Conservation (phyloP, 2,888 invertebrate species). For the Gonocerus acuteangulatus region DNA sequence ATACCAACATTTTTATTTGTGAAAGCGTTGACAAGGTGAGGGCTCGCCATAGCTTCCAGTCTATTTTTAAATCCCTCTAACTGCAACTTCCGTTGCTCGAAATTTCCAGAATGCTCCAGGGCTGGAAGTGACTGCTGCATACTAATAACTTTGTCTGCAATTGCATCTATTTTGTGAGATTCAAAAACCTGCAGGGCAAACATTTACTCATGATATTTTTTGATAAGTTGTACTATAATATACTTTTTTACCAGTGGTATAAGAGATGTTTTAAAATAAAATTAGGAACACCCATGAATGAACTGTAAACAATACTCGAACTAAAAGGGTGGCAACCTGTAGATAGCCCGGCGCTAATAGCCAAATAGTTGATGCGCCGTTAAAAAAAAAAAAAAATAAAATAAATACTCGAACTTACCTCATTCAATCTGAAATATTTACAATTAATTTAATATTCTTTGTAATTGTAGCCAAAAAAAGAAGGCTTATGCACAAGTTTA, state of each 20-base stretch:
- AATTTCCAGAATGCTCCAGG: constrained; percentile 58
- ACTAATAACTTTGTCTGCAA: constrained; percentile 56
- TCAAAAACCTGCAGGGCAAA: constrained; percentile 49
- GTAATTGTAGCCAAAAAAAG: too few species aligned
- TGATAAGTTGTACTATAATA: too few species aligned
- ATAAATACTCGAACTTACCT: too few species aligned
- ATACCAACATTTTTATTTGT: constrained; percentile 44
- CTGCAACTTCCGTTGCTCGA: constrained; percentile 65
- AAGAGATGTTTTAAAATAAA: background rate
- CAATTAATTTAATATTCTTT: too few species aligned
- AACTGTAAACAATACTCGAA: background rate
- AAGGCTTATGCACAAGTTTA: too few species aligned
- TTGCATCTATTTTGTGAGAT: constrained; percentile 52
- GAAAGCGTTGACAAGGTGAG: constrained; percentile 78
- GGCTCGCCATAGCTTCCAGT: constrained; percentile 81
- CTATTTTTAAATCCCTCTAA: constrained; percentile 86
- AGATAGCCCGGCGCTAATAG: too few species aligned
- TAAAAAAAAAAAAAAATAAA: too few species aligned
- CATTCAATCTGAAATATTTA: too few species aligned
- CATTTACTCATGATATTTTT: too few species aligned
- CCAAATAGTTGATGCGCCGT: too few species aligned
- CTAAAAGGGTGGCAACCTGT: too few species aligned
- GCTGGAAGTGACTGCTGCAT: constrained; percentile 69
- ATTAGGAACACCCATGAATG: background rate
- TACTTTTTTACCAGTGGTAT: background rate